A percentile compares a stretch with the other conserved stretches of the same genome.
These are phyloP conservation scores for Protosalanx chinensis DNA, from an alignment of 2,797 vertebrate species.

Conservation along the genomic window DNA sequence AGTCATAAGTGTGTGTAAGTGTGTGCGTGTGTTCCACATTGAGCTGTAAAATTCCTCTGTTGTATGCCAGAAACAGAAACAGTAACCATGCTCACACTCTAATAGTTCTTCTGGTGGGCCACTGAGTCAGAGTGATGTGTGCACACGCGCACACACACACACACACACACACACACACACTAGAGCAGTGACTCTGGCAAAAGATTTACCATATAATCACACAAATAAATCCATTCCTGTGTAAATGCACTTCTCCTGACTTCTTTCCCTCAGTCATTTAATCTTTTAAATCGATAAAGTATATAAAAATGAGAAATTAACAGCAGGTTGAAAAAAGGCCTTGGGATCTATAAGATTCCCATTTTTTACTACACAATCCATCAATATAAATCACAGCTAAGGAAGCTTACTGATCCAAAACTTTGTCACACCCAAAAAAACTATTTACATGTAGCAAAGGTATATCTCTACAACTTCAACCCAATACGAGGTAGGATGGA, in stretches of 20 bases:
- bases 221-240: not conserved
- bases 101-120: not conserved
- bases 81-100: constrained; percentile 35
- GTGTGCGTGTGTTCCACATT: constrained; percentile 8
- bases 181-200: not conserved
- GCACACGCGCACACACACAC: not conserved
- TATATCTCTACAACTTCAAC: too few species aligned
- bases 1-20: not conserved
- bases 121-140: not conserved
- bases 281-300: too few species aligned
- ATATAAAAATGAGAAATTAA: too few species aligned
- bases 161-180: constrained; percentile 15
- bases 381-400: not conserved
- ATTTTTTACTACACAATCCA: too few species aligned
- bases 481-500: not conserved
- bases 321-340: too few species aligned
- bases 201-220: not conserved
- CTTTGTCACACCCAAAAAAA: too few species aligned
- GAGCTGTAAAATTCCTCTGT: constrained; percentile 60
- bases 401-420: too few species aligned
- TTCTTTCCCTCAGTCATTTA: too few species aligned
- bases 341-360: too few species aligned
- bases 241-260: not conserved
- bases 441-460: too few species aligned
- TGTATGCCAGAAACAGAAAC: constrained; percentile 57